Conservation (phyloP, 2,797 vertebrate genomes). For the Thaleichthys pacificus region DNA sequence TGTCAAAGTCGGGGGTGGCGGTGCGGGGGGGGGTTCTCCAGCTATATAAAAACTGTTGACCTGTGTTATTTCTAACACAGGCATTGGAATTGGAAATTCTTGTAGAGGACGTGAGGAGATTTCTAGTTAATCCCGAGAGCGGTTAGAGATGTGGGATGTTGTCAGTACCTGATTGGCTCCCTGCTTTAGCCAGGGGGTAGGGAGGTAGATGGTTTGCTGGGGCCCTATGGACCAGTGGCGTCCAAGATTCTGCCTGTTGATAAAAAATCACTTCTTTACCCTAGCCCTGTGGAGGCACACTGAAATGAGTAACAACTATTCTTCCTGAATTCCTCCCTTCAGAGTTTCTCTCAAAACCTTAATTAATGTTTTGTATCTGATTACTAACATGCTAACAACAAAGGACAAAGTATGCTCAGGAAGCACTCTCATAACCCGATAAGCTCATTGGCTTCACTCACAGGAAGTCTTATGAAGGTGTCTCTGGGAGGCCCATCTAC, state of each 20-base stretch:
- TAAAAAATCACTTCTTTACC: constrained; percentile 88
- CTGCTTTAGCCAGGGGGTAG: constrained; percentile 81
- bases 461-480: constrained; percentile 89
- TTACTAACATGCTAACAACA: not conserved
- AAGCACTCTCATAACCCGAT: not conserved
- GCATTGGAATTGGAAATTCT: not conserved
- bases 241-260: constrained; percentile 88
- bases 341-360: constrained; percentile 3
- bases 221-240: constrained; percentile 89
- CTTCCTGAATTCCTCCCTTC: not conserved
- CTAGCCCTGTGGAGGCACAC: constrained; percentile 79
- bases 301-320: not conserved
- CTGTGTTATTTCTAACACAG: constrained; percentile 7
- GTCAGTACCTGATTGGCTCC: constrained; percentile 83
- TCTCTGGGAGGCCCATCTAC: constrained; percentile 75
- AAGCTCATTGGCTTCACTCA: constrained; percentile 44
- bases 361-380: not conserved
- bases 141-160: not conserved
- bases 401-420: not conserved
- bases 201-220: constrained; percentile 88
- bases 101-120: not conserved
- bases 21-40: not conserved
- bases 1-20: constrained; percentile 12
- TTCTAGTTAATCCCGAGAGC: not conserved
- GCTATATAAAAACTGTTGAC: constrained; percentile 16